Conservation (phyloP, 2,113 vertebrate genomes). For the Gallinago jamesoni region DNA sequence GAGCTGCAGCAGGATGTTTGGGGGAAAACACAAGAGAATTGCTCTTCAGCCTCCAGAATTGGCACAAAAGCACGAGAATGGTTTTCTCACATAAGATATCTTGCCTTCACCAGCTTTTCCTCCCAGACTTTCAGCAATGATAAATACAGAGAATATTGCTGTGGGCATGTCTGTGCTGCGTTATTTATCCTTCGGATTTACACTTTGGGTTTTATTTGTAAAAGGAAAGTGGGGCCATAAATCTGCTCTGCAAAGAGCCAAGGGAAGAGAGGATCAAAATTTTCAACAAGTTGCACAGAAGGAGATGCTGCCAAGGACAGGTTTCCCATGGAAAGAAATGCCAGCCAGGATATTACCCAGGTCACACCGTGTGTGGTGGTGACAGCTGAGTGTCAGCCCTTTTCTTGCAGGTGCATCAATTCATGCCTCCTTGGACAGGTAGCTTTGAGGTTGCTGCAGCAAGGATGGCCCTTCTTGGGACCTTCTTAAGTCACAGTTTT, state of each 20-base stretch:
- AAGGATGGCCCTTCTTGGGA: background rate
- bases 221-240: conserved; percentile 40
- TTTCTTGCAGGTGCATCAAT: background rate
- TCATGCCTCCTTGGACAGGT: background rate
- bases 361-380: background rate
- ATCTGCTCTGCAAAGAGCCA: conserved; percentile 20
- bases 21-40: background rate
- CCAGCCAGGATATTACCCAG: background rate
- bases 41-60: background rate
- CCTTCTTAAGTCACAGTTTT: background rate
- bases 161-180: background rate
- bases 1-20: background rate
- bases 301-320: background rate
- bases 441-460: background rate
- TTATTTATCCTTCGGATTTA: conserved; percentile 51
- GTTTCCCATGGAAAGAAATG: background rate
- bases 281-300: conserved; percentile 1
- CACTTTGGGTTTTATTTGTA: conserved; percentile 35
- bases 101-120: conserved; percentile 29
- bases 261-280: conserved; percentile 1
- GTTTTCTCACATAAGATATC: conserved; percentile 9
- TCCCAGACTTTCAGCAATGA: conserved; percentile 8
- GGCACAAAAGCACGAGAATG: background rate
- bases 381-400: background rate
- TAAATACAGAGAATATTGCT: conserved; percentile 9